Base-by-base conservation (phyloP, 2,888 invertebrate species). In the Aphidoletes aphidimyza region DNA sequence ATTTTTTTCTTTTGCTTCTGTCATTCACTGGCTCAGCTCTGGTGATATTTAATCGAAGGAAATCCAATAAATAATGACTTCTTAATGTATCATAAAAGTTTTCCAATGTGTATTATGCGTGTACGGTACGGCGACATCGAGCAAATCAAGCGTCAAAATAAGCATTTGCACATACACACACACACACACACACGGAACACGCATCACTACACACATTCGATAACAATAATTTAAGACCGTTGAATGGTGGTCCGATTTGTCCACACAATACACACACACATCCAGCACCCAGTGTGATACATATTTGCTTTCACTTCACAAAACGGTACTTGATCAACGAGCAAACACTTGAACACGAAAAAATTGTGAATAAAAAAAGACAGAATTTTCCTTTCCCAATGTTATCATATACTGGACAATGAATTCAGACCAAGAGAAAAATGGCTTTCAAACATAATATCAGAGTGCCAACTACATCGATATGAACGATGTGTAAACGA, bases 31-130 rank as follows among this genome's bases (percentile, higher is more conserved):
- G 6, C 47, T 47, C 47, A n/a, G 22, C 3, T 22, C 22, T 22
- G 69, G 69, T 30, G 69, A 69, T 69, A 69, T 69, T 69, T 69
- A 69, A 69, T 69, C 69, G 69, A 11, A 69, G 30, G 11, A 69
- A 69, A 69, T 69, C 69, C 69, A 69, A 69, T 69, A 69, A 69
- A 69, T 69, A 69, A 69, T 69, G 69, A 69, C 30, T 69, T 30
- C 69, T 69, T 30, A 69, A 69, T 69, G 34, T 69, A 30, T 69
- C 69, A 69, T 54, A 54, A 69, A 69, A 26, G 30, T 30, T 30
- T 69, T 69, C 34, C 69, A 69, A 34, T 69, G 30, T 69, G 22
- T 54, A 54, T 54, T 54, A 54, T 54, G 54, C 54, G 54, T 54
- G 22, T 26, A n/a, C n/a, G n/a, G 30, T 69, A 30, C 26, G 30